Percentiles rank a stretch among this genome's conserved stretches.
Conservation (phyloP, 2,888 invertebrate genomes). For the Linnaemya vulpina region DNA sequence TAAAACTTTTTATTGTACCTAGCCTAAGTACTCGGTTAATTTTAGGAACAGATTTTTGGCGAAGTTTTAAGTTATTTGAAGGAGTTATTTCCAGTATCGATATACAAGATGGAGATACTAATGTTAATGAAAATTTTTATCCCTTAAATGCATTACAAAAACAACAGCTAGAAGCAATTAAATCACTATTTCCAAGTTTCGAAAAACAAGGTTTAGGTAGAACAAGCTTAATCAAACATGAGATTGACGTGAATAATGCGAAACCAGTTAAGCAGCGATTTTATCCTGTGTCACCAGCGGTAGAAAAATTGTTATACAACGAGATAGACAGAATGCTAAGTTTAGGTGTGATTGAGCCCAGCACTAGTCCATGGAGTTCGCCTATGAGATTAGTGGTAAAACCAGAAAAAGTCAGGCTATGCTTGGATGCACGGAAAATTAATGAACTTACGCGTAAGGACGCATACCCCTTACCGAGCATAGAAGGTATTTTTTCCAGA, state of each 20-base stretch:
- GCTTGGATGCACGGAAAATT: too few species aligned
- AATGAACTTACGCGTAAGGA: too few species aligned
- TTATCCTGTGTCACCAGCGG: background rate
- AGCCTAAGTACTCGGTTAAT: background rate
- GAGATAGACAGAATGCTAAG: background rate
- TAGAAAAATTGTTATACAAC: too few species aligned
- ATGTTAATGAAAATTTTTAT: background rate
- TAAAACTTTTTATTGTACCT: too few species aligned
- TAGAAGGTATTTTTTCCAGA: too few species aligned
- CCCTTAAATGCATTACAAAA: too few species aligned
- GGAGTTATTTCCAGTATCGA: background rate
- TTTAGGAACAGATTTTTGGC: conserved; percentile 5
- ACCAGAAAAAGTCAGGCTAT: too few species aligned
- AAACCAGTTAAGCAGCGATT: conserved; percentile 1
- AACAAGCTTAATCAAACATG: background rate
- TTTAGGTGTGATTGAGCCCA: background rate
- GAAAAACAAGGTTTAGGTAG: background rate
- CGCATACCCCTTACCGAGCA: too few species aligned
- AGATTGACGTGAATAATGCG: background rate
- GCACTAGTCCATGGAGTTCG: too few species aligned
- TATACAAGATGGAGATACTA: background rate
- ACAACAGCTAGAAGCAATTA: too few species aligned
- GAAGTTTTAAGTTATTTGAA: background rate
- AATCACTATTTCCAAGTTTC: background rate
- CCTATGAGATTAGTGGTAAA: too few species aligned